phyloP scores from a whole-genome alignment of 2,888 invertebrate species.

The Dasypogon diadema region DNA sequence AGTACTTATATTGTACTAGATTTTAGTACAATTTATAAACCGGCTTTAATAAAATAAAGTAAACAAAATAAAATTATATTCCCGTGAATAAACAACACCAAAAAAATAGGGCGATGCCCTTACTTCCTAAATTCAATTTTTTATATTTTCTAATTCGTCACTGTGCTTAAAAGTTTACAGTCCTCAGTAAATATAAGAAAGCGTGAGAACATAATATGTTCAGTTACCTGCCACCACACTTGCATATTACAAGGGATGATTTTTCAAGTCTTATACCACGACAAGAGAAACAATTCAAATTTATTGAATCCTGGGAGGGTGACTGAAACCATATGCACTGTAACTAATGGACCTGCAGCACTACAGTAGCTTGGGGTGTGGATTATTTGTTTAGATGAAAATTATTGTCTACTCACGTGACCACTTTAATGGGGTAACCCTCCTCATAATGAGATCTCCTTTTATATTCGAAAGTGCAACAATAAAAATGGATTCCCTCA shows the following conservation, averaged over 20 bases:
- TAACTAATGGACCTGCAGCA: constrained; percentile 22
- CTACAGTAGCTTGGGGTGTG: constrained; percentile 19
- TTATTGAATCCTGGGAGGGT: background rate
- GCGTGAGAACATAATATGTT: constrained; percentile 28
- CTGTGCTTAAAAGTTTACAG: too few relatives aligned
- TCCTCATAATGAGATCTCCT: constrained; percentile 12
- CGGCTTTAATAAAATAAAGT: too few relatives aligned
- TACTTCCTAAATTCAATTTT: too few relatives aligned
- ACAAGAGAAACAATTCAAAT: too few relatives aligned
- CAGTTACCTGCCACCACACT: constrained; percentile 19
- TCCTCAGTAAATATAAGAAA: too few relatives aligned
- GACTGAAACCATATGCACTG: constrained; percentile 22
- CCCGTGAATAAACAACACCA: too few relatives aligned
- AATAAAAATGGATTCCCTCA: background rate
- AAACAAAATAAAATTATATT: too few relatives aligned
- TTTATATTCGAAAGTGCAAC: background rate
- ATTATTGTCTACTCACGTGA: constrained; percentile 40
- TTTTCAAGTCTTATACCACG: constrained; percentile 20
- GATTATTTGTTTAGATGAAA: constrained; percentile 31
- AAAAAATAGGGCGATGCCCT: too few relatives aligned
- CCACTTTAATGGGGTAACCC: constrained; percentile 26
- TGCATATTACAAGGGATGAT: background rate
- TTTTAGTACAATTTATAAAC: too few relatives aligned
- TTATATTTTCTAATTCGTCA: too few relatives aligned
- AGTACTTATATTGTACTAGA: too few relatives aligned